A percentile compares a stretch with the other conserved stretches of the same genome.
These are phyloP conservation scores for Talpa occidentalis DNA, from an alignment of 2,113 vertebrate genomes.

Conservation along the genomic window DNA sequence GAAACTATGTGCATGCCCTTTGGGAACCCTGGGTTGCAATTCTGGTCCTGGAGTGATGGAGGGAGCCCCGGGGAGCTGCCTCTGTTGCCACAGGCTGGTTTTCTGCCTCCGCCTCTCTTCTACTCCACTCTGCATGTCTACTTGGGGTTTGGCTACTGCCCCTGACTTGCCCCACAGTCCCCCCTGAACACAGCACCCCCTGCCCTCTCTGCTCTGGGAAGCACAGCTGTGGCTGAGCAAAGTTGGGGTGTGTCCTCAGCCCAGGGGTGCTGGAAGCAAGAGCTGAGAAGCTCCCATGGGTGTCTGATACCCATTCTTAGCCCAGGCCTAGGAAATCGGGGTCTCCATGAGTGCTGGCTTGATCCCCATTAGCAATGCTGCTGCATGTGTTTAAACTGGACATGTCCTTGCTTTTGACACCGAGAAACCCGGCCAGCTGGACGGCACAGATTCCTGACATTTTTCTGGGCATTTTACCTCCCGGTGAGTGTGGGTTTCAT, in stretches of 20 bases:
- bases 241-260: accelerated
- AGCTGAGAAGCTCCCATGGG: not conserved
- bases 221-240: not conserved
- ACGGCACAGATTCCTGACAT: not conserved
- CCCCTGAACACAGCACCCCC: accelerated
- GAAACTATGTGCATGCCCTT: accelerated
- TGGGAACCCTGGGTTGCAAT: not conserved
- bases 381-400: not conserved
- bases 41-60: not conserved
- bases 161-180: not conserved
- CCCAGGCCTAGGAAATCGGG: not conserved
- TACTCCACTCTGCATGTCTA: not conserved
- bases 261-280: not conserved
- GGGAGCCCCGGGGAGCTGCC: not conserved
- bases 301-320: not conserved
- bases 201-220: not conserved
- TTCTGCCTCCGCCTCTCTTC: not conserved
- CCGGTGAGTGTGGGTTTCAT: not conserved
- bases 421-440: not conserved
- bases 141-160: not conserved
- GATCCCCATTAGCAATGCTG: no score
- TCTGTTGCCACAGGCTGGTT: not conserved
- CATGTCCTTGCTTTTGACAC: not conserved
- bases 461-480: not conserved
- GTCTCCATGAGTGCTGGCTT: not conserved